A percentile compares a stretch with the other conserved stretches of the same genome.
Evolutionary conservation across 2,888 invertebrate genomes (phyloP).

Genomic region (Sturmia bella): DNA sequence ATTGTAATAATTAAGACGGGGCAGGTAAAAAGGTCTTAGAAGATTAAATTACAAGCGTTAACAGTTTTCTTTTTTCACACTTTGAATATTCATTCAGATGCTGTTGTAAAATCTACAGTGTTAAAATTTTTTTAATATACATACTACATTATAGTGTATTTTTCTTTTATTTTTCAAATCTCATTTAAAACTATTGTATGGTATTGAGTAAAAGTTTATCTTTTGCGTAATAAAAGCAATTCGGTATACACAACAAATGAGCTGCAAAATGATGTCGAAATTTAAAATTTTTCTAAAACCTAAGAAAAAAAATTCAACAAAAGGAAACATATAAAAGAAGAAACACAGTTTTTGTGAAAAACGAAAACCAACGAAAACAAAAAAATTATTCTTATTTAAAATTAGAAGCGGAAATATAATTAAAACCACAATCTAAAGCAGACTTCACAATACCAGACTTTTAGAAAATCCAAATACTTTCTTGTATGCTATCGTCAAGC

Average conservation of each 20-base stretch:
- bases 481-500: conserved; percentile 87
- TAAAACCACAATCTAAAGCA: conserved; percentile 42
- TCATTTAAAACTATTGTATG: conserved; percentile 36
- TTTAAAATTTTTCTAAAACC: conserved; percentile 12
- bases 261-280: conserved; percentile 27
- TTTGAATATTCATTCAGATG: conserved; percentile 17
- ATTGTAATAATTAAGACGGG: conserved; percentile 11
- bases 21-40: conserved; percentile 20
- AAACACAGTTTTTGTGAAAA: no score
- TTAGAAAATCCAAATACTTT: conserved; percentile 88
- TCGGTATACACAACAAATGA: conserved; percentile 42
- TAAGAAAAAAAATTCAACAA: conserved; percentile 22
- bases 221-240: conserved; percentile 10
- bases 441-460: conserved; percentile 8
- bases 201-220: not conserved
- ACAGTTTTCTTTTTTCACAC: conserved; percentile 22
- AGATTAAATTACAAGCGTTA: conserved; percentile 26
- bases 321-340: conserved; percentile 29
- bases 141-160: conserved; percentile 8
- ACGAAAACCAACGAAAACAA: conserved; percentile 48
- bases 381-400: conserved; percentile 36
- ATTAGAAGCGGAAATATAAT: conserved; percentile 27
- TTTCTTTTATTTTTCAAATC: conserved; percentile 12
- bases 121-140: conserved; percentile 28
- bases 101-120: conserved; percentile 24